These are phyloP conservation scores for Aphaenogaster ashmeadi DNA, from an alignment of 1,140 invertebrate species.

Conservation along the genomic window DNA sequence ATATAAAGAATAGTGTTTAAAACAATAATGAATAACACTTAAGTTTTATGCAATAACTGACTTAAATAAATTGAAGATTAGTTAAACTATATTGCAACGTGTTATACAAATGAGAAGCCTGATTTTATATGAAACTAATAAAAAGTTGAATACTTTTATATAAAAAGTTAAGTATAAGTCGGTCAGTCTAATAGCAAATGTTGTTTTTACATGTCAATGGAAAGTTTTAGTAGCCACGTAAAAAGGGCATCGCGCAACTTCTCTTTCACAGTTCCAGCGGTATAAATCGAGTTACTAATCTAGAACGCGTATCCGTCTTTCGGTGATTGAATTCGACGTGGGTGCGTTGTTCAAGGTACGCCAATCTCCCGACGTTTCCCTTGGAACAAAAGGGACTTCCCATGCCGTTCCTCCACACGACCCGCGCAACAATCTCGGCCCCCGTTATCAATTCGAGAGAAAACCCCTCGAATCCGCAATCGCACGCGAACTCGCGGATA, in stretches of 20 bases:
- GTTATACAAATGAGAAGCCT: background rate
- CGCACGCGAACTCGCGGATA: constrained; percentile 35
- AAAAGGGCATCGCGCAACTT: background rate
- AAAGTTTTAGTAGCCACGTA: constrained; percentile 17
- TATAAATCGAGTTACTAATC: constrained; percentile 2
- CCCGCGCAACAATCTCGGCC: background rate
- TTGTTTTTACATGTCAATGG: background rate
- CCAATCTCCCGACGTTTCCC: constrained; percentile 4
- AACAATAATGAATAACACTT: background rate
- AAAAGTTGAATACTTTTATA: background rate
- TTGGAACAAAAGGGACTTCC: constrained; percentile 31
- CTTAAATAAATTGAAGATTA: background rate
- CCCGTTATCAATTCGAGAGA: constrained; percentile 70
- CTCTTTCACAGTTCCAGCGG: too few species aligned
- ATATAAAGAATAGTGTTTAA: background rate
- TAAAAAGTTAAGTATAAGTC: background rate
- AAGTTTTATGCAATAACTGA: background rate
- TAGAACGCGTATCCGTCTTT: constrained; percentile 2
- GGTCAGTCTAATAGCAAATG: too few species aligned
- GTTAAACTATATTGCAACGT: background rate
- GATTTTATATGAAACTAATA: background rate
- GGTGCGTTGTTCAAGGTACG: background rate
- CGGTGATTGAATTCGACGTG: constrained; percentile 21
- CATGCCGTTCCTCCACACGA: background rate
- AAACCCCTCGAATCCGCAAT: constrained; percentile 64